Conservation (phyloP, 92 coral and sea anemone species). For the Palythoa grandis region DNA sequence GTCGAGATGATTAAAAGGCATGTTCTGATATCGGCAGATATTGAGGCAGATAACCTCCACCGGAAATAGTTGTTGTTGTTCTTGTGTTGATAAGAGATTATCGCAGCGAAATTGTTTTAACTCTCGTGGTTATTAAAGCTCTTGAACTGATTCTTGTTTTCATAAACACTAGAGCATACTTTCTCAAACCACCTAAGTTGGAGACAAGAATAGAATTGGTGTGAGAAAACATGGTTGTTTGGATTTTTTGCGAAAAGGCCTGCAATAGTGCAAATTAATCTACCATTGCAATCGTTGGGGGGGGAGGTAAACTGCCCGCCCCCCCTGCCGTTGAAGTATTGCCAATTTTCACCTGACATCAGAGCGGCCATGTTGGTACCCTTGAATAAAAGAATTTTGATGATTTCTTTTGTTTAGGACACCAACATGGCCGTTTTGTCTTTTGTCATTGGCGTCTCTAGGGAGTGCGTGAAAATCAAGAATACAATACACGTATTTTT, state of each 20-base stretch:
- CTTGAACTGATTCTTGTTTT: background rate
- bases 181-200: background rate
- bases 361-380: too few species aligned
- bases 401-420: too few species aligned
- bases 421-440: too few species aligned
- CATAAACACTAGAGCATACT: background rate
- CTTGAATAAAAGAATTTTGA: too few species aligned
- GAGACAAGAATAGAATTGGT: background rate
- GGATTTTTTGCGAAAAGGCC: background rate
- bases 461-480: too few species aligned
- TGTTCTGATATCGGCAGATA: conserved; percentile 9
- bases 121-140: conserved; percentile 11
- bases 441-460: too few species aligned
- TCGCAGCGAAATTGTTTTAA: background rate
- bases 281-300: too few species aligned
- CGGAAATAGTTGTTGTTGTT: conserved; percentile 24
- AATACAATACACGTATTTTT: too few species aligned
- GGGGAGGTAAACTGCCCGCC: too few species aligned
- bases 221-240: background rate
- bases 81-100: conserved; percentile 17
- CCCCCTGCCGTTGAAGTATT: too few species aligned
- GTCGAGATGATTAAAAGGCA: conserved; percentile 1
- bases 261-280: too few species aligned
- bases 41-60: background rate
- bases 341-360: too few species aligned